Evolutionary conservation across 2,113 vertebrate genomes (phyloP).

Genomic region (Phyllopteryx taeniolatus): DNA sequence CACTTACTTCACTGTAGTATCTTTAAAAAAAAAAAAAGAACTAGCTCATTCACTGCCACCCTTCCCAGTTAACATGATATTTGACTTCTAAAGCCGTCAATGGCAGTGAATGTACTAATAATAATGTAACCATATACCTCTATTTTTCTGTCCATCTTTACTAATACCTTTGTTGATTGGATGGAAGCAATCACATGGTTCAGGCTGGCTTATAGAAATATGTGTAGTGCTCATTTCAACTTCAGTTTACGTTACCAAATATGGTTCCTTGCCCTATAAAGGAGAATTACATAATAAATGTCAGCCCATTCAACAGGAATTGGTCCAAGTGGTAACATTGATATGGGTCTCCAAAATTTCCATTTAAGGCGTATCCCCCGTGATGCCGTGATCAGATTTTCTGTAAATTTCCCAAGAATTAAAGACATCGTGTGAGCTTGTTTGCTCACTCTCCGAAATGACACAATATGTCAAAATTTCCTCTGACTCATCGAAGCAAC

Average conservation of each 20-base stretch:
- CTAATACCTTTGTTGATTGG: not conserved
- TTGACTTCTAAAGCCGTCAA: too few relatives aligned
- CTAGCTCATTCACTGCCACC: too few relatives aligned
- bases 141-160: not conserved
- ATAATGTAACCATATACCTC: not conserved
- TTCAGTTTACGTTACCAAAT: not conserved
- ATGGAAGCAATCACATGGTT: not conserved
- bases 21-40: not conserved
- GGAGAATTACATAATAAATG: not conserved
- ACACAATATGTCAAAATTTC: slow-evolving; percentile 39
- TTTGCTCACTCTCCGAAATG: slow-evolving; percentile 9
- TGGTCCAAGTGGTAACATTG: not conserved
- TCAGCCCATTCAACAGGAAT: not conserved
- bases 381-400: not conserved
- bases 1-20: not conserved
- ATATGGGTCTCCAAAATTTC: not conserved
- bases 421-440: slow-evolving; percentile 4
- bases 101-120: not conserved
- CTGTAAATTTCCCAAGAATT: slow-evolving; percentile 14
- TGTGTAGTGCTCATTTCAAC: not conserved
- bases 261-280: not conserved
- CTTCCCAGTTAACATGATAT: too few relatives aligned
- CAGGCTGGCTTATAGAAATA: not conserved
- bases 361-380: not conserved
- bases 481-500: slow-evolving; percentile 12